Percentiles rank a stretch among this genome's conserved stretches.
Conservation (phyloP, 2,888 invertebrate genomes). For the Euzophera pinguis region DNA sequence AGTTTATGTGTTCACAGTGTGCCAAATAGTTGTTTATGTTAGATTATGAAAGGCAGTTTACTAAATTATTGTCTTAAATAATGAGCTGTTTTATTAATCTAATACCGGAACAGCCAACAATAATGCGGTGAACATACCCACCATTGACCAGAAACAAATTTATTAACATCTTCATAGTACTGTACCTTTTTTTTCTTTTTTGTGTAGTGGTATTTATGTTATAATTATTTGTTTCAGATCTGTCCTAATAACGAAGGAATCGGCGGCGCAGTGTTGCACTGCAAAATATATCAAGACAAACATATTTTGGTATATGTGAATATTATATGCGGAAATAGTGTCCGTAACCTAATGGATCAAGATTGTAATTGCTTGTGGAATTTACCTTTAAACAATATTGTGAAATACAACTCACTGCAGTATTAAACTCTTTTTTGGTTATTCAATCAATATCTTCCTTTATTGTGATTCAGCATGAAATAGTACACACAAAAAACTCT, state of each 20-base stretch:
- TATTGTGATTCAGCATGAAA: conserved; percentile 16
- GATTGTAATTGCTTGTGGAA: conserved; percentile 59
- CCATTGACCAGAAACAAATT: too few species aligned
- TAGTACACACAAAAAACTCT: conserved; percentile 9
- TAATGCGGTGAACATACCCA: too few species aligned
- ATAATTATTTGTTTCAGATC: conserved; percentile 53
- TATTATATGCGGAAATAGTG: conserved; percentile 65
- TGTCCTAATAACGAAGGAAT: conserved; percentile 65
- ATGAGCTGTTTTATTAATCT: background rate
- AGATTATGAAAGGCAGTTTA: background rate
- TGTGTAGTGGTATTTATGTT: background rate
- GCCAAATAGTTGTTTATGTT: background rate
- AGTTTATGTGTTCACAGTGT: background rate
- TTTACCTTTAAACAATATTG: conserved; percentile 53
- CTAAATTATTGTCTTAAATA: background rate
- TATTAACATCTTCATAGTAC: too few species aligned
- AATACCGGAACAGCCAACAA: background rate
- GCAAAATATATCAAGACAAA: conserved; percentile 76
- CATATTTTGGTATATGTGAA: conserved; percentile 79
- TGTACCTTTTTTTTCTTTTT: background rate
- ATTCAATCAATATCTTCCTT: background rate
- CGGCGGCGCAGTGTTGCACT: conserved; percentile 48
- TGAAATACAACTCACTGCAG: conserved; percentile 17
- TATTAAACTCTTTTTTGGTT: conserved; percentile 12
- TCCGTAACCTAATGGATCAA: conserved; percentile 54